A percentile compares a stretch with the other conserved stretches of the same genome.
Conservation (phyloP, 2,888 invertebrate species). For the Epinotia bilunana region DNA sequence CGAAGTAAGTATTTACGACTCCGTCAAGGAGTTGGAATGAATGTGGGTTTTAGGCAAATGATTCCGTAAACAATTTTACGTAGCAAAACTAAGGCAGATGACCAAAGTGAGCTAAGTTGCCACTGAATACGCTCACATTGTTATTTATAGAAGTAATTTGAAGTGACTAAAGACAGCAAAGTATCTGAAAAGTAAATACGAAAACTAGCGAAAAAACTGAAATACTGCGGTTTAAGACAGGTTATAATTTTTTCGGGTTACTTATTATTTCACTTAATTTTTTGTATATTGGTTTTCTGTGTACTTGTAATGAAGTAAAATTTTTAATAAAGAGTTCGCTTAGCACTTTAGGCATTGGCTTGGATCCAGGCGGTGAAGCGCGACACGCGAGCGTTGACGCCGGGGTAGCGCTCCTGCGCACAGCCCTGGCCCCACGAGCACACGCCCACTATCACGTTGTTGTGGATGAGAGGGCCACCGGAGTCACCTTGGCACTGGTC, state of each 20-base stretch:
- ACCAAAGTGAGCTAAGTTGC: neutral
- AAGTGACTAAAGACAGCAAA: no score
- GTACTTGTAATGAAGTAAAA: no score
- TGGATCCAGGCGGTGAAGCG: slow-evolving; percentile 60
- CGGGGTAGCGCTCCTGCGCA: slow-evolving; percentile 56
- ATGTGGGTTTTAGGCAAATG: no score
- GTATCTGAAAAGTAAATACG: no score
- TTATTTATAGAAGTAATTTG: no score
- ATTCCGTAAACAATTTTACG: neutral
- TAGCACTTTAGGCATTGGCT: slow-evolving; percentile 48
- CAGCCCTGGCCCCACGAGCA: slow-evolving; percentile 62
- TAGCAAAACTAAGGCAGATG: neutral
- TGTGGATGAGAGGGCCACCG: slow-evolving; percentile 65
- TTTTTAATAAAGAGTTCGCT: no score
- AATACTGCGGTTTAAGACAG: no score
- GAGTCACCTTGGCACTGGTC: slow-evolving; percentile 71
- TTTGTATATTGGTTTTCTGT: no score
- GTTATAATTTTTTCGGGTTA: no score
- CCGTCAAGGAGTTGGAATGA: neutral
- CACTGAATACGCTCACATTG: no score
- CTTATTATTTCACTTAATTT: no score
- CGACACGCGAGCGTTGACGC: slow-evolving; percentile 63
- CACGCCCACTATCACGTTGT: slow-evolving; percentile 60
- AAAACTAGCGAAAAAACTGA: no score
- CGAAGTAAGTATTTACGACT: neutral